Conservation (phyloP, 2,888 invertebrate species). For the Agonum fuliginosum region DNA sequence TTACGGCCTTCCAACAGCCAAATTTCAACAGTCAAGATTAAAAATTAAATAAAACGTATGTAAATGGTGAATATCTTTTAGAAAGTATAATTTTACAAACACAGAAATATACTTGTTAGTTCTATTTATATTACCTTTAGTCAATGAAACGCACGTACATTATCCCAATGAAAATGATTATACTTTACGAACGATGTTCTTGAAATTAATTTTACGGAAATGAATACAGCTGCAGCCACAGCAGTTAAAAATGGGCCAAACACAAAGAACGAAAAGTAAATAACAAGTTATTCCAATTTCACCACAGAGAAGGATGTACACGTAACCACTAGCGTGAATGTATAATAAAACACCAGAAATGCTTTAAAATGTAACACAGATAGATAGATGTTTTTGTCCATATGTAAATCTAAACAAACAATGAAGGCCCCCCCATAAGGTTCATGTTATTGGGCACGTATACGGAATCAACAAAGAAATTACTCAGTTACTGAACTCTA, state of each 20-base stretch:
- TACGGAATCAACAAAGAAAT: conserved; percentile 58
- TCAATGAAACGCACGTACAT: conserved; percentile 25
- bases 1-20: no score
- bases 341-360: conserved; percentile 25
- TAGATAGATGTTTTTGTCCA: conserved; percentile 49
- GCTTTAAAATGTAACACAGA: conserved; percentile 42
- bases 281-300: conserved; percentile 44
- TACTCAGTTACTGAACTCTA: conserved; percentile 33
- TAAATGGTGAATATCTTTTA: conserved; percentile 15
- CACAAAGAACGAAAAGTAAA: conserved; percentile 52
- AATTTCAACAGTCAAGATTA: conserved; percentile 1
- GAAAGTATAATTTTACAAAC: conserved; percentile 27
- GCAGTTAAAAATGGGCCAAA: conserved; percentile 56
- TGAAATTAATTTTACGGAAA: conserved; percentile 48
- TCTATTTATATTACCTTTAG: conserved; percentile 30
- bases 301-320: conserved; percentile 24
- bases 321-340: conserved; percentile 23
- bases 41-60: conserved; percentile 4
- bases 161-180: conserved; percentile 20
- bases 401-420: conserved; percentile 58
- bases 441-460: conserved; percentile 57
- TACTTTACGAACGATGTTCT: not conserved
- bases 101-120: conserved; percentile 3
- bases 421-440: conserved; percentile 56
- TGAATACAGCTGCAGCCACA: conserved; percentile 42